Conservation (phyloP, 2,797 vertebrate genomes). For the Chaunax sp. region DNA sequence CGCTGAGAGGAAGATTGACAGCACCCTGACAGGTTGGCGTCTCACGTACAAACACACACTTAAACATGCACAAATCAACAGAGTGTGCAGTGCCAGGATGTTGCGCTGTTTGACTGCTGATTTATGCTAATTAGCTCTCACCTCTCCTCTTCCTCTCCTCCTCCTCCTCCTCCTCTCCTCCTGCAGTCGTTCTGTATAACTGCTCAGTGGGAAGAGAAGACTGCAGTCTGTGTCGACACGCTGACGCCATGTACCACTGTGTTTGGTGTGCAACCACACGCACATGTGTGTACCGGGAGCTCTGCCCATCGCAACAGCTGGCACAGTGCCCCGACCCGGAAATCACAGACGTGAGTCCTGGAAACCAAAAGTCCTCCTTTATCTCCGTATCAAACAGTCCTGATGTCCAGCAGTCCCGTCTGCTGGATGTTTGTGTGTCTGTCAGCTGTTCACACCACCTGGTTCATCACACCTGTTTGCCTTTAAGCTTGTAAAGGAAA, state of each 20-base stretch:
- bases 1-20: slow-evolving; percentile 89
- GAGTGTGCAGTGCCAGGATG: slow-evolving; percentile 2
- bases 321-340: slow-evolving; percentile 85
- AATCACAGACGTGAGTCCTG: slow-evolving; percentile 86
- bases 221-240: slow-evolving; percentile 93
- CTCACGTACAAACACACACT: slow-evolving; percentile 1
- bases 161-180: background rate
- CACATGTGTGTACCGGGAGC: slow-evolving; percentile 85
- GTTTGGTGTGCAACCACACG: slow-evolving; percentile 87
- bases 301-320: slow-evolving; percentile 72
- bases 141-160: background rate
- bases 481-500: too few species aligned
- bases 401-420: too few species aligned
- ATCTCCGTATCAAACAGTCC: too few species aligned
- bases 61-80: background rate
- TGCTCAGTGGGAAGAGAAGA: slow-evolving; percentile 92
- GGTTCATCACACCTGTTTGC: too few species aligned
- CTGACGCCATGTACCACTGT: slow-evolving; percentile 83
- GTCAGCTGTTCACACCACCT: too few species aligned
- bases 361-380: background rate
- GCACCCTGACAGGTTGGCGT: slow-evolving; percentile 90
- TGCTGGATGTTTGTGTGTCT: too few species aligned
- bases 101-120: background rate
- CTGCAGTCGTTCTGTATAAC: slow-evolving; percentile 92
- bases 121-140: slow-evolving; percentile 16